Base-by-base conservation (phyloP, 2,888 invertebrate genomes). In the Sarcophaga rosellei region DNA sequence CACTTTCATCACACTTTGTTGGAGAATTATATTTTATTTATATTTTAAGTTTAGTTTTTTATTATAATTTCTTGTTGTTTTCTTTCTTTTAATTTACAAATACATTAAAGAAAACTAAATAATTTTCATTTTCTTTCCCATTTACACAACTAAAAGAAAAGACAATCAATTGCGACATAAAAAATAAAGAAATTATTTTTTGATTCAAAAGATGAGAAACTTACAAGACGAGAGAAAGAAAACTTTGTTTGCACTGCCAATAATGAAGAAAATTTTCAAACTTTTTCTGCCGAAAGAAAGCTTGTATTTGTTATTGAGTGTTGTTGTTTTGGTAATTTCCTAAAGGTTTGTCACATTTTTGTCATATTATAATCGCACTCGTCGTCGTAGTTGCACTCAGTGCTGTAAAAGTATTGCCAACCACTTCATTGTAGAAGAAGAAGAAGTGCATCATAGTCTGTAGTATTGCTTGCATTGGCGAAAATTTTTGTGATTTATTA, bases 401-500 rank as follows among this genome's bases (percentile, higher is more conserved):
- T 53, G 12, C 5, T 53, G 4, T 0, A 53, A 15, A 53, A 53
- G 53, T 15, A 20, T 66, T 11, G 23, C 35, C 35, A 35, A 35
- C 35, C 20, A 10, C 66, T 44, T 66, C 8, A 66, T 35, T 44
- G 35, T n/a, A 20, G 20, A 44, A 11, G 69, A 63, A 20, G 20
- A 44, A 11, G 69, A 63, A 47, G n/a, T 61, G 17, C 53, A 35
- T 35, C 35, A 35, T 35, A 2, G 8, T 10, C 35, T 35, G 8
- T 35, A n/a, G n/a, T 35, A 35, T 35, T 35, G 35, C 35, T 35
- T 35, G 8, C 35, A 35, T 1, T 68, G n/a, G 44, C 21, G 20
- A 61, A 63, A 21, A 59, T 53, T 66, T 74, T 69, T 66, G 59
- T 83, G 83, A 74, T 79, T 84, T 79, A 84, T 75, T 74, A 75